Evolutionary conservation across 1,140 invertebrate genomes (phyloP).

Genomic region (Drosophila paulistorum): DNA sequence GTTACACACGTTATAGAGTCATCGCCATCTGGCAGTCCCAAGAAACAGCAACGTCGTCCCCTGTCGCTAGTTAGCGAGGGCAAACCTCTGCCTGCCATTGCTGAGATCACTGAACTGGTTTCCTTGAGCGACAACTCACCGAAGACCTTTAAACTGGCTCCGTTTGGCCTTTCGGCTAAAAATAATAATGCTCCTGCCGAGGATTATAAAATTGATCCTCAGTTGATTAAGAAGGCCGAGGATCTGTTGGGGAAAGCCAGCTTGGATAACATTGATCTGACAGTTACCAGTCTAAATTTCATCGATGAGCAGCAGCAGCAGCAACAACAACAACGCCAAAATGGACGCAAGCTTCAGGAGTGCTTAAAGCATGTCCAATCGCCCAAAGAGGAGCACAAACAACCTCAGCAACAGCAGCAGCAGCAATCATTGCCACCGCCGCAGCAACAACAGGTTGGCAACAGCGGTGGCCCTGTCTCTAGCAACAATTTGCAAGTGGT

Average conservation of each 20-base stretch:
- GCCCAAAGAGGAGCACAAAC: conserved; percentile 57
- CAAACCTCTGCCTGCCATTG: conserved; percentile 84
- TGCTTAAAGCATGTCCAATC: conserved; percentile 67
- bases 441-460: background rate
- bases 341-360: conserved; percentile 65
- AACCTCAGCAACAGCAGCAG: conserved; percentile 36
- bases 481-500: conserved; percentile 80
- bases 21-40: conserved; percentile 85
- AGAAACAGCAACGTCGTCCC: conserved; percentile 83
- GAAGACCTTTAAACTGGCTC: conserved; percentile 76
- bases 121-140: conserved; percentile 83
- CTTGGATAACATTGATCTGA: conserved; percentile 85
- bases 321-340: conserved; percentile 62
- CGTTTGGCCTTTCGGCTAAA: conserved; percentile 61
- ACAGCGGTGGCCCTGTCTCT: conserved; percentile 21
- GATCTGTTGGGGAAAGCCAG: conserved; percentile 80
- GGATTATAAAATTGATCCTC: conserved; percentile 80
- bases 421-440: conserved; percentile 7
- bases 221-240: conserved; percentile 80
- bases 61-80: conserved; percentile 83
- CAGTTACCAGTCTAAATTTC: conserved; percentile 85
- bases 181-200: conserved; percentile 68
- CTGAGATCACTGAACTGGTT: conserved; percentile 84
- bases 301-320: conserved; percentile 85
- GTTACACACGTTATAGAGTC: conserved; percentile 79